Conservation (phyloP, 2,888 invertebrate genomes). For the Drosophila mayaguana region DNA sequence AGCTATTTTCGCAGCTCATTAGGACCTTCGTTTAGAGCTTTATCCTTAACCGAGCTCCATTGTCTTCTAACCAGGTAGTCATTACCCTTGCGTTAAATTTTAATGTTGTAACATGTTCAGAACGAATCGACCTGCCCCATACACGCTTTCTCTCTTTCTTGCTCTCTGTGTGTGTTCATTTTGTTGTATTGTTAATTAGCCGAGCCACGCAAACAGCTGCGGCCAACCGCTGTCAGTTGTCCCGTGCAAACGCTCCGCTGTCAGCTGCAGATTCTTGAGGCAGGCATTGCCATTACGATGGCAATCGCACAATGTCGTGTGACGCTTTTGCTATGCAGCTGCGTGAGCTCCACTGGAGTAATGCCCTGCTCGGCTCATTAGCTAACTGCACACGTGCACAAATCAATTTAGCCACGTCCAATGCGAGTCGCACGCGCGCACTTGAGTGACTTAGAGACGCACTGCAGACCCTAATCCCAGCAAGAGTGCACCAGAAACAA, state of each 20-base stretch:
- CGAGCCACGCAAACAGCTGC: slow-evolving; percentile 40
- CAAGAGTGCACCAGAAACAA: slow-evolving; percentile 58
- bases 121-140: neutral
- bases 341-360: slow-evolving; percentile 22
- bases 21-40: neutral
- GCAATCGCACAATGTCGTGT: slow-evolving; percentile 38
- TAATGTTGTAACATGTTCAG: slow-evolving; percentile 30
- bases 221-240: slow-evolving; percentile 24
- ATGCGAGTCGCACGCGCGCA: slow-evolving; percentile 27
- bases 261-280: slow-evolving; percentile 30
- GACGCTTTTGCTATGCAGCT: slow-evolving; percentile 25
- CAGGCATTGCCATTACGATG: slow-evolving; percentile 37
- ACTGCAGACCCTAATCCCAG: slow-evolving; percentile 30
- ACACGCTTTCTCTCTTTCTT: neutral
- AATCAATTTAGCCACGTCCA: slow-evolving; percentile 69
- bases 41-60: neutral
- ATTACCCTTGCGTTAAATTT: slow-evolving; percentile 55
- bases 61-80: slow-evolving; percentile 16
- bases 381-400: slow-evolving; percentile 75
- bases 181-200: slow-evolving; percentile 70
- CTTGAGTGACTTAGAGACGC: slow-evolving; percentile 32
- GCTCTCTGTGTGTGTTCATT: slow-evolving; percentile 47
- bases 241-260: slow-evolving; percentile 12
- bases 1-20: neutral
- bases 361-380: slow-evolving; percentile 61